Conservation (phyloP, 2,113 vertebrate species). For the Syngnathus typhle region DNA sequence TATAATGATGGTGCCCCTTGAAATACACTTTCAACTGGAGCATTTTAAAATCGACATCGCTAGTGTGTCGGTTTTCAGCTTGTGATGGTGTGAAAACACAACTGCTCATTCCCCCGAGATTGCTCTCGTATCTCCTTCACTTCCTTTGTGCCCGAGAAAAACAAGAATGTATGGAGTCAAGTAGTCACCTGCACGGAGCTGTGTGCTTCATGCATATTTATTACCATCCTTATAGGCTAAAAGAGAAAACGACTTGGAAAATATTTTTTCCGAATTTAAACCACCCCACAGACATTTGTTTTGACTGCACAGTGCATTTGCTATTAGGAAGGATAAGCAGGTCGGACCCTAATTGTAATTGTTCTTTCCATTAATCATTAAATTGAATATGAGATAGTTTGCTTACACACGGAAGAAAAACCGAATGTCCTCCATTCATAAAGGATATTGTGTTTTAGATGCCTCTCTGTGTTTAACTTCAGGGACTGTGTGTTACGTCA, state of each 20-base stretch:
- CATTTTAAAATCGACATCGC: slow-evolving; percentile 54
- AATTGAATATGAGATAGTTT: not conserved
- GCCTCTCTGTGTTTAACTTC: not conserved
- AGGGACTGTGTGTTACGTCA: not conserved
- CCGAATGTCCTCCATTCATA: no score
- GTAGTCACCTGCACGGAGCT: slow-evolving; percentile 64
- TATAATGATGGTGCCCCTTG: slow-evolving; percentile 6
- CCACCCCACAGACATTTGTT: slow-evolving; percentile 37
- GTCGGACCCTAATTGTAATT: not conserved
- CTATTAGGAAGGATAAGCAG: not conserved
- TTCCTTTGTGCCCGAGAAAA: slow-evolving; percentile 39
- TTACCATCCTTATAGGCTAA: slow-evolving; percentile 47
- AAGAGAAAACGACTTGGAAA: slow-evolving; percentile 41
- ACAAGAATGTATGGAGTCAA: slow-evolving; percentile 63
- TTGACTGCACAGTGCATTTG: slow-evolving; percentile 48
- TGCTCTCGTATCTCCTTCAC: slow-evolving; percentile 29
- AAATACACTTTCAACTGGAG: slow-evolving; percentile 29
- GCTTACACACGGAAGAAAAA: not conserved
- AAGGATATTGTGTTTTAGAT: not conserved
- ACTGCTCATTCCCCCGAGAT: slow-evolving; percentile 58
- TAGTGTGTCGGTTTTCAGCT: slow-evolving; percentile 68
- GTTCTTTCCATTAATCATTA: not conserved
- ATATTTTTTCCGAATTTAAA: slow-evolving; percentile 26
- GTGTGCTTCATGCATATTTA: slow-evolving; percentile 73
- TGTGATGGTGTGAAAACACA: slow-evolving; percentile 42